phyloP scores from a whole-genome alignment of 2,113 vertebrate genomes.

The Chaenocephalus aceratus region DNA sequence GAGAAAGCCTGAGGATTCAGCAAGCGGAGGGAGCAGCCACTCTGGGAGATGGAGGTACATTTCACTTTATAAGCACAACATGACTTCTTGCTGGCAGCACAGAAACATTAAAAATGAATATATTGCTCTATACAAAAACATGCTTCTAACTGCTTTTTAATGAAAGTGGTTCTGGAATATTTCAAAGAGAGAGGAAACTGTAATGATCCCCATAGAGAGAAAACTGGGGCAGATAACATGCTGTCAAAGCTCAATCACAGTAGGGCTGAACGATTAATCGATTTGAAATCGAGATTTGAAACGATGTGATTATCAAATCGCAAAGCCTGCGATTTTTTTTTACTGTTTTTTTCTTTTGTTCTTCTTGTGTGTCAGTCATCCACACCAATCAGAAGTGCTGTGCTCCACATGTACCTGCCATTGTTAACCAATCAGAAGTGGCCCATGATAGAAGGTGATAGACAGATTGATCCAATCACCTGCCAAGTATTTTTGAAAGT shows the following conservation, averaged over 20 bases:
- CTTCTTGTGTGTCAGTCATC: too few species aligned
- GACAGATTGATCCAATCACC: too few species aligned
- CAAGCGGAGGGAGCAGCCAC: slow-evolving; percentile 93
- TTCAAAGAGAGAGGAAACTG: slow-evolving; percentile 17
- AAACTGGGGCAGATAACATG: not conserved
- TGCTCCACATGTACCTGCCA: too few species aligned
- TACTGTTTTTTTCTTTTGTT: too few species aligned
- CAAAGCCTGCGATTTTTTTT: too few species aligned
- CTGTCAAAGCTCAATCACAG: slow-evolving; percentile 10
- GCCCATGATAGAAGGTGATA: too few species aligned
- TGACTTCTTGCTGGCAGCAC: not conserved
- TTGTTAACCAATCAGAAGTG: too few species aligned
- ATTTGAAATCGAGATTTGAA: too few species aligned
- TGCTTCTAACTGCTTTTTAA: slow-evolving; percentile 27
- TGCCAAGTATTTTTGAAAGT: too few species aligned
- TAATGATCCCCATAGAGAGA: slow-evolving; percentile 26
- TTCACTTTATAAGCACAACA: not conserved
- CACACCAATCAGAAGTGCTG: too few species aligned
- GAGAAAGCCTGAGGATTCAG: slow-evolving; percentile 96
- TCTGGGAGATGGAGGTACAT: slow-evolving; percentile 67
- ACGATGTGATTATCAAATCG: too few species aligned
- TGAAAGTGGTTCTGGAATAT: slow-evolving; percentile 9
- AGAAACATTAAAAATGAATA: slow-evolving; percentile 15
- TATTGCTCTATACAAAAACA: slow-evolving; percentile 13
- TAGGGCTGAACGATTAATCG: too few species aligned